Evolutionary conservation across 2,797 vertebrate genomes (phyloP).

Genomic region (Australoheros facetus): DNA sequence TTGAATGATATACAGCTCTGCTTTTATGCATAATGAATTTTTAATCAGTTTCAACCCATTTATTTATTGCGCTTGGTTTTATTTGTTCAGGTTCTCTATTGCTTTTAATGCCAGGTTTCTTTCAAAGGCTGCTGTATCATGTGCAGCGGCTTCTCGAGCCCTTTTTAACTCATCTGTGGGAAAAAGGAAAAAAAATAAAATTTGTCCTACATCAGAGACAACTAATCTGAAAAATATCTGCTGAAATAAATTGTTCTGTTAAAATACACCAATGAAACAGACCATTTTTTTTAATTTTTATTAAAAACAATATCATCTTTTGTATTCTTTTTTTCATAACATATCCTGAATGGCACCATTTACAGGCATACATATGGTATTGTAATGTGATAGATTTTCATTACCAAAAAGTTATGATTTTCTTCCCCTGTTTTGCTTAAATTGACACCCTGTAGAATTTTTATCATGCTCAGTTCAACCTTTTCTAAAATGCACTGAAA

Average conservation of each 20-base stretch:
- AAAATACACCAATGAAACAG: constrained; percentile 5
- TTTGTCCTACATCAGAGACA: not conserved
- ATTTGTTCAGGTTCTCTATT: not conserved
- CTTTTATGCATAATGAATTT: not conserved
- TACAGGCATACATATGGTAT: constrained; percentile 42
- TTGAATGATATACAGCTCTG: not conserved
- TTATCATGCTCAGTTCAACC: constrained; percentile 5
- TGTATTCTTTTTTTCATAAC: constrained; percentile 35
- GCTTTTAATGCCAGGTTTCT: not conserved
- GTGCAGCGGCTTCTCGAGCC: not conserved
- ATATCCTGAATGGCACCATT: constrained; percentile 59
- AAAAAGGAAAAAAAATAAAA: not conserved
- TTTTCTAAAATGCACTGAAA: constrained; percentile 6
- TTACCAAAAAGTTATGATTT: constrained; percentile 3
- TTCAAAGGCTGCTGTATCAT: not conserved
- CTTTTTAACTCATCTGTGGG: not conserved
- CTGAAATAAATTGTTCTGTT: not conserved
- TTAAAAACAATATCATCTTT: constrained; percentile 55
- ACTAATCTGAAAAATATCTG: not conserved
- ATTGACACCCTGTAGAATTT: not conserved
- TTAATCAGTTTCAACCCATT: not conserved
- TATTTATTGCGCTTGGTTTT: not conserved
- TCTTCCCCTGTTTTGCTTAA: not conserved
- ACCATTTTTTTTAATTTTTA: constrained; percentile 58
- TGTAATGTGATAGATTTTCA: constrained; percentile 5